Evolutionary conservation across 2,888 invertebrate species (phyloP), one percentile per base, ranked within the genome.

Genomic region (Microdon myrmicae): DNA sequence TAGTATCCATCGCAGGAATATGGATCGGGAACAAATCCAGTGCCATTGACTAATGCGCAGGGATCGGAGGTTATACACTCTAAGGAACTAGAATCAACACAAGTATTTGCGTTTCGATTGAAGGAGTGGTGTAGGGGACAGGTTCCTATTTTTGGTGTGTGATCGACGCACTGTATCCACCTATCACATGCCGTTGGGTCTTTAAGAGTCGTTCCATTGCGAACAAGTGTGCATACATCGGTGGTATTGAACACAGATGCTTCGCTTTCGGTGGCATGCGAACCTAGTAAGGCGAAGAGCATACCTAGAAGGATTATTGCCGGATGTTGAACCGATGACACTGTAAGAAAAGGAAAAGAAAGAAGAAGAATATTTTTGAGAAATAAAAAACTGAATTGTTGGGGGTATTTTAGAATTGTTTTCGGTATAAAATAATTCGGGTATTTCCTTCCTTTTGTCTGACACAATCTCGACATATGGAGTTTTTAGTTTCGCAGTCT

Each of bases 1-100:
- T 73, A 78, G 32, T 76, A 78, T 0, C 71, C 70, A 37, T 69
- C 73, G 49, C 76, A 76, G 8, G 71, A 69, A 14, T 73, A 70
- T 2, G 74, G 77, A 70, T 76, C 77, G 3, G 67, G 55, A 0
- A 69, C 67, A 28, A 75, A 77, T 4, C 29, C 44, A 6, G 34
- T 41, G 1, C 73, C 78, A 38, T 70, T 67, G 2, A 44, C 34
- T 4, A 47, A 51, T 0, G 74, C 74, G 29, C 76, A 76, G 0
- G 76, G 73, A 60, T 73, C 28, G 17, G 73, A 74, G 0, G 76
- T 75, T n/a, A 73, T 10, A 22, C 76, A 76, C 17, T 39, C 69
- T 1, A 71, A 48, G 8, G 64, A 60, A 6, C 20, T 7, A 0
- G 74, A 48, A 3, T 58, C 16, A 1, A 74, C 69, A 37, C 76